phyloP scores from a whole-genome alignment of 2,797 vertebrate genomes.

The Lutjanus argentimaculatus region DNA sequence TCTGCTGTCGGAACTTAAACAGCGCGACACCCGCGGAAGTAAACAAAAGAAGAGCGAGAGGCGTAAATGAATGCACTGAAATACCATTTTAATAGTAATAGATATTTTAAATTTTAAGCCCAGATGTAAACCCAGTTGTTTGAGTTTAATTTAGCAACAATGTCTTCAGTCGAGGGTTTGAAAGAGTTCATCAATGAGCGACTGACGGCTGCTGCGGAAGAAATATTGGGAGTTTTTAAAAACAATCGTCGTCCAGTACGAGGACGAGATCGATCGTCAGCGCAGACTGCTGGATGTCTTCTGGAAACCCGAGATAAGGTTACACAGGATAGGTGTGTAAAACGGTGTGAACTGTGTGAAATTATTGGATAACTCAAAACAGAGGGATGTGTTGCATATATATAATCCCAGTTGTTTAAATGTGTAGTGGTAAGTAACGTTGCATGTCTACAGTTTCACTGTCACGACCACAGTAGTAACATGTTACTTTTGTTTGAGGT shows the following conservation, averaged over 20 bases:
- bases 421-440: not conserved
- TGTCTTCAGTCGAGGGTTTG: conserved; percentile 22
- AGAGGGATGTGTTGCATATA: too few relatives aligned
- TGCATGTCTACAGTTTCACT: not conserved
- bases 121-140: too few relatives aligned
- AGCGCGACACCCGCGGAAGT: conserved; percentile 14
- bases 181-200: too few relatives aligned
- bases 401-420: not conserved
- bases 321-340: conserved; percentile 26
- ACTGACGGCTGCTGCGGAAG: conserved; percentile 21
- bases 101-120: not conserved
- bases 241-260: too few relatives aligned
- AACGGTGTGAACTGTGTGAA: too few relatives aligned
- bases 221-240: too few relatives aligned
- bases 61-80: not conserved
- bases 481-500: too few relatives aligned
- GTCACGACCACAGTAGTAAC: not conserved
- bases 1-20: not conserved
- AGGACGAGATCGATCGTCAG: too few relatives aligned
- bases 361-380: not conserved
- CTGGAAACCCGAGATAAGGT: not conserved
- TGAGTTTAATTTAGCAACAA: not conserved
- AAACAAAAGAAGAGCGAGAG: not conserved
- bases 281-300: too few relatives aligned
- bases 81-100: too few relatives aligned